Evolutionary conservation across 2,797 vertebrate genomes (phyloP).

Genomic region (Protosalanx chinensis): DNA sequence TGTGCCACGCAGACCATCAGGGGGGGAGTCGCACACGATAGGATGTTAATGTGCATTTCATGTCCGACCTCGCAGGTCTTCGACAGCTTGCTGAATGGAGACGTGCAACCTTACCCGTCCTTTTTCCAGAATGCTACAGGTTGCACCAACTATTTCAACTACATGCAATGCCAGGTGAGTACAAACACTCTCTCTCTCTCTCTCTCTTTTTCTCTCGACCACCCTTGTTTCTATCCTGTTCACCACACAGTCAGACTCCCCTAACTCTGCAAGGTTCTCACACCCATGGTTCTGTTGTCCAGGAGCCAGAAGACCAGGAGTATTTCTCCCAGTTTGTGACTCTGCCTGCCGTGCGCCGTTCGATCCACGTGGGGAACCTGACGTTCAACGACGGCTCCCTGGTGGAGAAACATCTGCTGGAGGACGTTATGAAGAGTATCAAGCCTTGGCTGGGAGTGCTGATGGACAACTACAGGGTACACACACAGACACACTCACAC

Average conservation of each 20-base stretch:
- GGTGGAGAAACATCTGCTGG: slow-evolving; percentile 79
- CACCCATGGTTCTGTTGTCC: background rate
- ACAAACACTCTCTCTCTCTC: background rate
- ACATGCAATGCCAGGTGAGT: slow-evolving; percentile 77
- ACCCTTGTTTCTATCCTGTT: background rate
- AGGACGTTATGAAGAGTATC: slow-evolving; percentile 83
- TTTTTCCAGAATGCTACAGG: slow-evolving; percentile 82
- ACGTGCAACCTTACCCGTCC: slow-evolving; percentile 66
- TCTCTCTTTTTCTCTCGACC: background rate
- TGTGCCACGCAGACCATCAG: background rate
- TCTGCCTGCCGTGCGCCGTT: slow-evolving; percentile 70
- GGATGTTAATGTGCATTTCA: background rate
- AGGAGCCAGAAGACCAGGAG: slow-evolving; percentile 77
- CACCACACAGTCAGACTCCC: background rate
- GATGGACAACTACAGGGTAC: slow-evolving; percentile 87
- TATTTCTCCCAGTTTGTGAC: slow-evolving; percentile 79
- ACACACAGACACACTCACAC: slow-evolving; percentile 1
- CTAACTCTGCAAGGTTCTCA: background rate
- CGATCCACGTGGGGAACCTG: slow-evolving; percentile 83
- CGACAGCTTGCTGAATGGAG: slow-evolving; percentile 76
- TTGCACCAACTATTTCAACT: slow-evolving; percentile 81
- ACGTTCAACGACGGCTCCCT: slow-evolving; percentile 74
- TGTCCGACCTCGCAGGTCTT: slow-evolving; percentile 67
- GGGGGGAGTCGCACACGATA: background rate
- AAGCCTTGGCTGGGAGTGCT: slow-evolving; percentile 84